Conservation (phyloP, 1,140 invertebrate species). For the Brachionus paranguensis region DNA sequence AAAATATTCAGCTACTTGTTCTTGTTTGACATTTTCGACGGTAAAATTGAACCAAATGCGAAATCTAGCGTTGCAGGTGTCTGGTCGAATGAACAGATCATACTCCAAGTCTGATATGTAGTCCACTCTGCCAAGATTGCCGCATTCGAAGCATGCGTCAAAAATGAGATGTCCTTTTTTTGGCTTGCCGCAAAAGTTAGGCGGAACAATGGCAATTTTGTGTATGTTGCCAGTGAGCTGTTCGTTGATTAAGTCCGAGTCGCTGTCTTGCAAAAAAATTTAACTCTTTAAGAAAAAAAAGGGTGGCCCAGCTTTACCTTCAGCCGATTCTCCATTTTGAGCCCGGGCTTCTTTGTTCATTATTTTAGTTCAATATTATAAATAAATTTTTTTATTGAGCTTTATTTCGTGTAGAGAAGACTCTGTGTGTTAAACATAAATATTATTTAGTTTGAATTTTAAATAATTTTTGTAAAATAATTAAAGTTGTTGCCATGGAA, state of each 20-base stretch:
- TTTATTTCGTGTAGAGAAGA: background rate
- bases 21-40: constrained; percentile 85
- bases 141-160: constrained; percentile 89
- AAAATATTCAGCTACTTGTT: constrained; percentile 64
- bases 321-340: constrained; percentile 29
- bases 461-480: background rate
- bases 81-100: constrained; percentile 88
- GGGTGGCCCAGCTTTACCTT: background rate
- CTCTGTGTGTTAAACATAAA: background rate
- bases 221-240: constrained; percentile 88
- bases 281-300: background rate
- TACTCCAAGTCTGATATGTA: constrained; percentile 88
- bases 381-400: background rate
- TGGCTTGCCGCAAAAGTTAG: constrained; percentile 85
- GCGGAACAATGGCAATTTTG: constrained; percentile 67
- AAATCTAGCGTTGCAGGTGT: constrained; percentile 85
- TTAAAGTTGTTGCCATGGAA: background rate
- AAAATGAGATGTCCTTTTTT: constrained; percentile 90
- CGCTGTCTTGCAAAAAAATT: constrained; percentile 68
- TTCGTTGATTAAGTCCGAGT: constrained; percentile 82
- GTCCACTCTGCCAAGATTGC: constrained; percentile 89
- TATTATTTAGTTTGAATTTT: background rate
- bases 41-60: constrained; percentile 97
- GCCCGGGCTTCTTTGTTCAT: background rate
- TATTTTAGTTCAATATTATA: background rate